Base-by-base conservation (phyloP, 2,888 invertebrate species). In the Tenthredo scrophulariae region DNA sequence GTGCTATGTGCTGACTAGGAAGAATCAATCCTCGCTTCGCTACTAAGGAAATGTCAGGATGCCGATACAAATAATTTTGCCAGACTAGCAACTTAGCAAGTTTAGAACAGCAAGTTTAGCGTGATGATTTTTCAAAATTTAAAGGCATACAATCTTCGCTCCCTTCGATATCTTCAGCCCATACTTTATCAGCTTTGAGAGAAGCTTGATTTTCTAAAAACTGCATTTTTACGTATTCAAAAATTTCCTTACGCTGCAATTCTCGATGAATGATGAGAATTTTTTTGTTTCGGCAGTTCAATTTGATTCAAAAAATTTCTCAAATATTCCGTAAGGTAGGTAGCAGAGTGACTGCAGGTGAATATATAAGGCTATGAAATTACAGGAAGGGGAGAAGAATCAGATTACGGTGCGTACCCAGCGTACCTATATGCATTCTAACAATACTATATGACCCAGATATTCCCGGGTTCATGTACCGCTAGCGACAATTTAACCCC, bases 1-100 rank as follows among this genome's bases (percentile, higher is more conserved):
- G n/a, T 29, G 54, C 77, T 54, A 9, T 29, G 54, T 50, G 54
- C 54, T 74, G 77, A 77, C 33, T 54, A 77, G 33, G 33, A 77
- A 54, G 54, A 77, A 54, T 54, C 54, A 77, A 18, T 77, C 50
- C 33, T 77, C 77, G 33, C 18, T 77, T 77, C 77, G 7, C 50
- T 33, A 29, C 13, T 22, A 13, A 13, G 43, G 62, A 62, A 62
- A 26, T 9, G 62, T 62, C 10, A 13, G 40, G 15, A 22, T 9
- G 18, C 22, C 22, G 40, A 40, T 40, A 9, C 10, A n/a, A 29
- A 67, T 67, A 5, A 67, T 67, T 33, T 15, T 0, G 6, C 33
- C 67, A 67, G 26, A 62, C 26, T 26, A 54, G 54, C n/a, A 54
- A 1, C 54, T 1, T 46, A n/a, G 58, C 58, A 22, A 58, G 9